These are phyloP conservation scores for Ailuropoda melanoleuca DNA, from an alignment of 2,113 vertebrate genomes.

Conservation along the genomic window DNA sequence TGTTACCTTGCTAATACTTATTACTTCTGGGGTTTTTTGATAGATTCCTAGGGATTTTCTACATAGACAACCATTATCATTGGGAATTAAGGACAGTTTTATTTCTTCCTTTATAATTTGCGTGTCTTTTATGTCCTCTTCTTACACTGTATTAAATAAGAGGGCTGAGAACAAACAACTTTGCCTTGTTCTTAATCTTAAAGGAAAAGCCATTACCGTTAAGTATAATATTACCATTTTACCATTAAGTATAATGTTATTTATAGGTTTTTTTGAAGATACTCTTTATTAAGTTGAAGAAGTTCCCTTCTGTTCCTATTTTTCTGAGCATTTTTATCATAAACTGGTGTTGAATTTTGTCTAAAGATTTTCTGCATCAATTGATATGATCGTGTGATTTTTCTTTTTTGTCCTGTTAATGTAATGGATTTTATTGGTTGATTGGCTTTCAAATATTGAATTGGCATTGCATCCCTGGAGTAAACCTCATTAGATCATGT, in stretches of 20 bases:
- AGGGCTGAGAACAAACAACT: not conserved
- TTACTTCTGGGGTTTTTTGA: not conserved
- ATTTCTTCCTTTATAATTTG: not conserved
- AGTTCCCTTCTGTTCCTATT: not conserved
- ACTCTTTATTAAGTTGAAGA: not conserved
- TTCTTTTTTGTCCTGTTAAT: not conserved
- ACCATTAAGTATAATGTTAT: not conserved
- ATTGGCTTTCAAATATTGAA: not conserved
- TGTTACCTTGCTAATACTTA: not conserved
- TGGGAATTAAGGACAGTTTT: not conserved
- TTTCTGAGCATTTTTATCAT: not conserved
- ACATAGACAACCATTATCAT: not conserved
- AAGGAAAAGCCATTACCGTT: not conserved
- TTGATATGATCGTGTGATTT: not conserved
- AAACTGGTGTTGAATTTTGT: not conserved
- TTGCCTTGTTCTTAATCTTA: not conserved
- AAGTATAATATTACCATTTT: not conserved
- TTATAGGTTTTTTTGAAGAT: not conserved
- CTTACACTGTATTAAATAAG: not conserved
- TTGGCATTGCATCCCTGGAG: not conserved
- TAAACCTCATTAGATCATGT: not conserved
- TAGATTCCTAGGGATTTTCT: not conserved
- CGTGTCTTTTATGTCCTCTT: not conserved
- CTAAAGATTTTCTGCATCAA: not conserved
- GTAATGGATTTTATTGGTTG: not conserved